phyloP scores from a whole-genome alignment of 2,888 invertebrate species.

The Carabus problematicus region DNA sequence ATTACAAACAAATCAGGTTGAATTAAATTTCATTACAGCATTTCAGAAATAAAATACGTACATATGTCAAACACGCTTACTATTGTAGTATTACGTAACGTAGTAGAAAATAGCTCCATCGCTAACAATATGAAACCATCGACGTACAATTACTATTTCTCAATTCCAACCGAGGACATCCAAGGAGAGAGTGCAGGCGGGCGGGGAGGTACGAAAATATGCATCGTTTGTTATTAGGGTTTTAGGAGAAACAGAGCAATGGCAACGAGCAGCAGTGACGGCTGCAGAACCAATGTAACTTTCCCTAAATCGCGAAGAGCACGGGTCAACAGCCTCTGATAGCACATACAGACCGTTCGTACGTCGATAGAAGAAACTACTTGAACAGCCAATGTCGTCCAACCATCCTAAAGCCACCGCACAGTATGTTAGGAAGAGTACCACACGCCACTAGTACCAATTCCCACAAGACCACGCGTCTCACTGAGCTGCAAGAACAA shows the following conservation, averaged over 20 bases:
- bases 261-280: background rate
- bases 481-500: too few species aligned
- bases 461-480: too few species aligned
- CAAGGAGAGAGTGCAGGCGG: too few species aligned
- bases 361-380: conserved; percentile 16
- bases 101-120: background rate
- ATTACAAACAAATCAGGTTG: too few species aligned
- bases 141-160: conserved; percentile 11
- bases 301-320: conserved; percentile 32
- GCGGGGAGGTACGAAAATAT: conserved; percentile 1
- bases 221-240: conserved; percentile 1
- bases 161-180: background rate
- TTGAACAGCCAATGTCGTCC: conserved; percentile 1
- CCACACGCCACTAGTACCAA: too few species aligned
- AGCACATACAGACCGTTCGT: background rate
- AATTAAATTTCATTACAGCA: too few species aligned
- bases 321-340: conserved; percentile 33
- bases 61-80: too few species aligned
- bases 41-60: too few species aligned
- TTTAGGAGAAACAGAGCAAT: background rate
- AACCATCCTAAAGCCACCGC: background rate
- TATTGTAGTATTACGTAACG: background rate
- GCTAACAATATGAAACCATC: too few species aligned
- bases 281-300: conserved; percentile 23
- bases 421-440: background rate